These are phyloP conservation scores for Telenomus remus DNA, from an alignment of 1,140 invertebrate species.

Conservation along the genomic window DNA sequence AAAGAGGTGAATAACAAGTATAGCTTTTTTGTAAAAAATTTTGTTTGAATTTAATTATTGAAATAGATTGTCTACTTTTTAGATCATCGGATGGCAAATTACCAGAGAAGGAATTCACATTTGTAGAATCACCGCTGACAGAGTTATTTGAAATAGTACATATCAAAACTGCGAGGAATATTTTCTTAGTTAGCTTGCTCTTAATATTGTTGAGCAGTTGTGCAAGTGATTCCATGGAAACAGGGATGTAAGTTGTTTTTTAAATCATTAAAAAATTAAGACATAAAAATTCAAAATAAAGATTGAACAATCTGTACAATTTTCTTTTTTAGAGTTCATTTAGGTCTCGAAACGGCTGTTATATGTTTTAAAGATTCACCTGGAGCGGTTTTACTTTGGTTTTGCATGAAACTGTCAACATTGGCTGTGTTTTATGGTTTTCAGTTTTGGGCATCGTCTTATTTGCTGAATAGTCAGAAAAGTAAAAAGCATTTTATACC, in stretches of 20 bases:
- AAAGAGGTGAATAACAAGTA: conserved; percentile 11
- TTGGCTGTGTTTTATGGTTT: conserved; percentile 77
- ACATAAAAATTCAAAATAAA: too few species aligned
- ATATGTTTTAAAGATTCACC: conserved; percentile 78
- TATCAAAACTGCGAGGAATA: conserved; percentile 88
- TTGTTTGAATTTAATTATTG: too few species aligned
- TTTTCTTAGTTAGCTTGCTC: conserved; percentile 87
- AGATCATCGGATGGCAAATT: conserved; percentile 57
- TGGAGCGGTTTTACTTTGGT: conserved; percentile 77
- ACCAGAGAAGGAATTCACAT: conserved; percentile 81
- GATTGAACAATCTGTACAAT: not conserved
- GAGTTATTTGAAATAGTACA: conserved; percentile 87
- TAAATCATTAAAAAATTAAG: conserved; percentile 4
- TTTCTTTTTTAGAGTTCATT: not conserved
- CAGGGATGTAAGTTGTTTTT: conserved; percentile 81
- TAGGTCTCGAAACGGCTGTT: conserved; percentile 52
- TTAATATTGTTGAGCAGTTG: conserved; percentile 84
- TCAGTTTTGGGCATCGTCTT: conserved; percentile 75
- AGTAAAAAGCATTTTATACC: too few species aligned
- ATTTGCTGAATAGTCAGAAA: conserved; percentile 50
- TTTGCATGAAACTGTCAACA: conserved; percentile 75
- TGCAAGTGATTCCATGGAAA: conserved; percentile 83
- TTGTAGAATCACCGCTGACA: conserved; percentile 84
- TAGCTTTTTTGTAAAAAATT: too few species aligned
- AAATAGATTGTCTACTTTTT: too few species aligned